Conservation (phyloP, 2,888 invertebrate genomes). For the Hyppa rectilinea region DNA sequence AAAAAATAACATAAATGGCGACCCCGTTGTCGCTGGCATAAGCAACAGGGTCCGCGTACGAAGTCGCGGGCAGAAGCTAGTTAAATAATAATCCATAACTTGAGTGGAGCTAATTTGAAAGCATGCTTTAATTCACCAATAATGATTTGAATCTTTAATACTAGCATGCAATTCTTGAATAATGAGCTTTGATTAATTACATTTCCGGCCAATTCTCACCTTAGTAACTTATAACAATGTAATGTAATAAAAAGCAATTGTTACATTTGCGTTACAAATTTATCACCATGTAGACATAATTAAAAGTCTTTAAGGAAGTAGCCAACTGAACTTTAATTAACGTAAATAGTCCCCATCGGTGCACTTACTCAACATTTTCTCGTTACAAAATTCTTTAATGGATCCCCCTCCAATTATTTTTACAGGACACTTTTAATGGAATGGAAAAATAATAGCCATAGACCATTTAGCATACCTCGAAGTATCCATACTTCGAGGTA, state of each 20-base stretch:
- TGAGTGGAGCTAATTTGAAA: not conserved
- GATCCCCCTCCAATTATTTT: constrained; percentile 38
- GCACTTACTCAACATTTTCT: constrained; percentile 48
- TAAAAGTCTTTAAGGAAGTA: constrained; percentile 32
- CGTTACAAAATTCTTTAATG: constrained; percentile 36
- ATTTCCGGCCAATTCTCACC: not conserved
- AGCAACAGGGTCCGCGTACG: no score
- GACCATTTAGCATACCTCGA: no score
- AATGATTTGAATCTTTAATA: not conserved
- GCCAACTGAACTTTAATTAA: constrained; percentile 52
- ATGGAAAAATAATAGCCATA: constrained; percentile 31
- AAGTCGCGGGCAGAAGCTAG: no score
- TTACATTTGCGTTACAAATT: not conserved
- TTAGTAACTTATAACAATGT: not conserved
- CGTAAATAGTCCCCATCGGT: constrained; percentile 48
- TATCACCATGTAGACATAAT: constrained; percentile 17
- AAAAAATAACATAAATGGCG: no score
- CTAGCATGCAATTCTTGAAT: not conserved
- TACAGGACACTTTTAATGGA: constrained; percentile 30
- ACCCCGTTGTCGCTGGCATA: no score
- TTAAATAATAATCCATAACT: not conserved
- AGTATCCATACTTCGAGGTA: no score
- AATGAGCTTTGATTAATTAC: no score
- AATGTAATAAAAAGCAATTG: not conserved
- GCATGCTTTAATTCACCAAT: not conserved